phyloP scores from a whole-genome alignment of 2,113 vertebrate genomes.

The Tetraodon nigroviridis region DNA sequence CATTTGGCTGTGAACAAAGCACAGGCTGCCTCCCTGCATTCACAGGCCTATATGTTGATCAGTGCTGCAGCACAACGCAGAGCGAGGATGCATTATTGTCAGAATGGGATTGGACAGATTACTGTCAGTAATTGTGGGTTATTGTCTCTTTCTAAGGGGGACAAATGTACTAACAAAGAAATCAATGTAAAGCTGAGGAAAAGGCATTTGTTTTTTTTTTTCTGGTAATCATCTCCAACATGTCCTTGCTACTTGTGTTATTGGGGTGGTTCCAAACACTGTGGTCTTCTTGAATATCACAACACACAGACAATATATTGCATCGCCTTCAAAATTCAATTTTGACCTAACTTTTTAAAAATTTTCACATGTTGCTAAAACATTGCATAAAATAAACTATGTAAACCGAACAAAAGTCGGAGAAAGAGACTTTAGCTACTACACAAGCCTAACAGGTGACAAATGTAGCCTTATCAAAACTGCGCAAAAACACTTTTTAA shows the following conservation, averaged over 20 bases:
- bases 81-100: constrained; percentile 5
- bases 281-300: constrained; percentile 41
- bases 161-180: not conserved
- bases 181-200: constrained; percentile 2
- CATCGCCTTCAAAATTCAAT: constrained; percentile 35
- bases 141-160: not conserved
- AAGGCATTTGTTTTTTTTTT: constrained; percentile 7
- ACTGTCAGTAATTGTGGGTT: constrained; percentile 5
- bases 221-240: constrained; percentile 31
- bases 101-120: constrained; percentile 12
- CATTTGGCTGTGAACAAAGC: constrained; percentile 8
- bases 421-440: constrained; percentile 11
- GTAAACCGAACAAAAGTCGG: constrained; percentile 23
- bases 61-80: constrained; percentile 1
- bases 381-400: constrained; percentile 28
- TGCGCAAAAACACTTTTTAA: too few relatives aligned
- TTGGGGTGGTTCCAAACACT: constrained; percentile 21
- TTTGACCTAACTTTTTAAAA: not conserved
- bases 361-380: constrained; percentile 33
- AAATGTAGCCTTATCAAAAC: too few relatives aligned
- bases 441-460: too few relatives aligned
- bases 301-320: constrained; percentile 21
- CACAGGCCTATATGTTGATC: constrained; percentile 2
- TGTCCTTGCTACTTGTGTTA: constrained; percentile 31
- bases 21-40: constrained; percentile 3